Evolutionary conservation across 2,888 invertebrate species (phyloP).

Genomic region (Lepidochrysops patricia): DNA sequence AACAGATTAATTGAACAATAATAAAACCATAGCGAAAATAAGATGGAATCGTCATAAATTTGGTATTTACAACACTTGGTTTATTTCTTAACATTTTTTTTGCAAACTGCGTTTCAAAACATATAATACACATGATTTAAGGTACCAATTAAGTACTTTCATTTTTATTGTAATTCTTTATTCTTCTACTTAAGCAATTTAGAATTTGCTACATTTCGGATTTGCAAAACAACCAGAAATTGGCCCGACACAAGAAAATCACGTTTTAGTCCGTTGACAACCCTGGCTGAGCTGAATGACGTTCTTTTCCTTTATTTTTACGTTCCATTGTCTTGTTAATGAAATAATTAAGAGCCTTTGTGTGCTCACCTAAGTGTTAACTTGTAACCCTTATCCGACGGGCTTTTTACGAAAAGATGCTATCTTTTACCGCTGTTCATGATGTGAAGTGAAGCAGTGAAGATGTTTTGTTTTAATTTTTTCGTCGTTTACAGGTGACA

Average conservation of each 20-base stretch:
- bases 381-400: conserved; percentile 2
- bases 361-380: conserved; percentile 9
- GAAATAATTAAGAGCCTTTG: conserved; percentile 12
- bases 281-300: neutral
- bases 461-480: neutral
- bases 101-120: too few relatives aligned
- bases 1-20: too few relatives aligned
- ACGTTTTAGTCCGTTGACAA: neutral
- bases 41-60: too few relatives aligned
- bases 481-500: neutral
- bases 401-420: neutral
- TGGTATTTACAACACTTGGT: too few relatives aligned
- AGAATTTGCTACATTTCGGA: too few relatives aligned
- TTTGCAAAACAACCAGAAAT: too few relatives aligned
- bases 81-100: too few relatives aligned
- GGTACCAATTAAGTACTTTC: too few relatives aligned
- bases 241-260: neutral
- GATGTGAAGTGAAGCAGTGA: neutral
- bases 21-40: too few relatives aligned
- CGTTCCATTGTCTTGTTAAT: conserved; percentile 6
- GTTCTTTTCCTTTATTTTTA: conserved; percentile 4
- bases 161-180: too few relatives aligned
- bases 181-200: too few relatives aligned
- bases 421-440: neutral
- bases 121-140: too few relatives aligned